phyloP scores from a whole-genome alignment of 1,140 invertebrate genomes.

The Laupala kohalensis region DNA sequence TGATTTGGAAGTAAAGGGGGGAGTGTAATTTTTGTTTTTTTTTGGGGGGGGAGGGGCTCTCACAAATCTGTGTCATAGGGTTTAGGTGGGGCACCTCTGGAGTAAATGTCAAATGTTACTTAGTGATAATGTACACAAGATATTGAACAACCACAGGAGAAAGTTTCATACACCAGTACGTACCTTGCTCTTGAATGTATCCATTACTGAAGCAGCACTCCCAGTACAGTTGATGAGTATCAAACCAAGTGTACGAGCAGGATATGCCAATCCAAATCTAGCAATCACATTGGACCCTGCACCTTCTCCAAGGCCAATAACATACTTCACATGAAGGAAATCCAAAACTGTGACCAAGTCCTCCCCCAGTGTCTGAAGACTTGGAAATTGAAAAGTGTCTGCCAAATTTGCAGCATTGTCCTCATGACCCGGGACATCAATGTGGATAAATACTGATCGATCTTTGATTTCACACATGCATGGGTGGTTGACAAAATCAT shows the following conservation, averaged over 20 bases:
- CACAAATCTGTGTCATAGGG: too few relatives aligned
- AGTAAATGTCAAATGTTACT: not conserved
- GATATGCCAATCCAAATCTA: conserved; percentile 68
- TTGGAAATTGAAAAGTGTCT: conserved; percentile 62
- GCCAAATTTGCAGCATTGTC: conserved; percentile 58
- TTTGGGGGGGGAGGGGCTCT: too few relatives aligned
- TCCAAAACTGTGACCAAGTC: conserved; percentile 70
- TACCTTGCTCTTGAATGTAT: conserved; percentile 75
- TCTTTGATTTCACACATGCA: conserved; percentile 75
- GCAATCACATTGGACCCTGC: conserved; percentile 80
- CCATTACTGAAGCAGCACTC: conserved; percentile 72
- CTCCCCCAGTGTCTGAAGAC: conserved; percentile 69
- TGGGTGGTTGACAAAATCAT: conserved; percentile 63
- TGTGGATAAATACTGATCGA: conserved; percentile 74
- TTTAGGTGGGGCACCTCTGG: not conserved
- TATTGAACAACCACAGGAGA: too few relatives aligned
- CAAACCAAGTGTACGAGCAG: conserved; percentile 57
- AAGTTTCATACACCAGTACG: too few relatives aligned
- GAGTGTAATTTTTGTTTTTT: too few relatives aligned
- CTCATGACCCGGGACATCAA: conserved; percentile 79
- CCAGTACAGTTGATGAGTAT: conserved; percentile 79
- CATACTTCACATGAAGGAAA: conserved; percentile 62
- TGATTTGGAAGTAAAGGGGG: too few relatives aligned
- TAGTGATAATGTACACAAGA: too few relatives aligned
- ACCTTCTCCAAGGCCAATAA: conserved; percentile 76